Evolutionary conservation across 2,888 invertebrate genomes (phyloP), one percentile per base, ranked within the genome.

Genomic region (Zootermopsis nevadensis): DNA sequence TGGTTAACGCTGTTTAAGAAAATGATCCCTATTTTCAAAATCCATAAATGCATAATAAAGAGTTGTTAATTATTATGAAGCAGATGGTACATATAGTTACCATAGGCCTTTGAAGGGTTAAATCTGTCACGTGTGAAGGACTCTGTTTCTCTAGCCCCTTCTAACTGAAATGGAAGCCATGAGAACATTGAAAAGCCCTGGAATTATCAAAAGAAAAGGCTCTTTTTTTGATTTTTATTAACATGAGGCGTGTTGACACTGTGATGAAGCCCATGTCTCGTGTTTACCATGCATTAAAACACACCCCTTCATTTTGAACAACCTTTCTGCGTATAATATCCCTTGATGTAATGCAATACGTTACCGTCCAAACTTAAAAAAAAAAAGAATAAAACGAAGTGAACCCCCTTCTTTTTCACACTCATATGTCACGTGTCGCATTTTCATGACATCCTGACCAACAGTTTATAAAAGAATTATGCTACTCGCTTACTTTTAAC

Each of bases 271-370:
- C n/a, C 60, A 27, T n/a, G 60, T 12, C 60, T n/a, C n/a, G 60
- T 60, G 60, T 60, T 60, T 60, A 27, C 60, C 60, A n/a, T 60
- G 60, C 60, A 60, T 60, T 60, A 27, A 60, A 27, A 60, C 27
- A 60, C n/a, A 53, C 53, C 53, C 60, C 27, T 60, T 60, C 27
- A 27, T 60, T 27, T 27, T 27, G n/a, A 60, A 60, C 60, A 60
- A 60, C 60, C 27, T n/a, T 60, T 8, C 60, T 1, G 60, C 24
- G 1, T 60, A 15, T 27, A 60, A 60, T 6, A 60, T 60, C 60
- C n/a, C n/a, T 4, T 60, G 7, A 60, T 60, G n/a, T 60, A n/a
- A 27, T 27, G 60, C n/a, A 60, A 60, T 60, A 60, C 4, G 27
- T n/a, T 0, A 12, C n/a, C 60, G n/a, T 60, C 12, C 6, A 8